phyloP scores from a whole-genome alignment of 2,888 invertebrate genomes.

The Formica aserva region DNA sequence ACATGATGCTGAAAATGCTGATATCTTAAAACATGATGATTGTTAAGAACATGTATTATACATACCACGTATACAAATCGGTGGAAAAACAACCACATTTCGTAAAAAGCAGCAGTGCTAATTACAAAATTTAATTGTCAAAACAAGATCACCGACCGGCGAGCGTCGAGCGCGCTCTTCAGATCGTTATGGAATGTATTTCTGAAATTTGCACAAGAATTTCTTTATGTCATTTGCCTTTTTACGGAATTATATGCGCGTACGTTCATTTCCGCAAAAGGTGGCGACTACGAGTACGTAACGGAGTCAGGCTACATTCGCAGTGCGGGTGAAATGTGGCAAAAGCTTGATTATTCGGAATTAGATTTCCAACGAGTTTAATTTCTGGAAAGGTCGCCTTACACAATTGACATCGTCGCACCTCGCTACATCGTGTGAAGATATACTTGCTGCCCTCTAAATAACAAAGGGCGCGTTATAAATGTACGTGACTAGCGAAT shows the following conservation, averaged over 20 bases:
- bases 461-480: slow-evolving; percentile 48
- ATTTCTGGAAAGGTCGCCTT: slow-evolving; percentile 71
- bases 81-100: neutral
- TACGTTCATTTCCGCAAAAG: slow-evolving; percentile 58
- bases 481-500: slow-evolving; percentile 49
- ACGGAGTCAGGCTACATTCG: slow-evolving; percentile 39
- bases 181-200: slow-evolving; percentile 24
- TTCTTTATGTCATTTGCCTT: slow-evolving; percentile 68
- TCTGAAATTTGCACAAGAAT: slow-evolving; percentile 43
- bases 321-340: slow-evolving; percentile 67
- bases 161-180: neutral
- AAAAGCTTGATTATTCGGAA: slow-evolving; percentile 73
- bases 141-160: slow-evolving; percentile 1
- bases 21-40: neutral
- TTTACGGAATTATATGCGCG: slow-evolving; percentile 63
- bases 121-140: slow-evolving; percentile 45
- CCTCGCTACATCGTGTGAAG: slow-evolving; percentile 41
- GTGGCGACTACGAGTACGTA: slow-evolving; percentile 6
- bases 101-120: slow-evolving; percentile 32
- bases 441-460: slow-evolving; percentile 57
- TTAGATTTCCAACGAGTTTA: slow-evolving; percentile 75
- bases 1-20: neutral
- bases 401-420: slow-evolving; percentile 71
- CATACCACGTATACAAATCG: slow-evolving; percentile 11
- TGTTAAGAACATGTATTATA: slow-evolving; percentile 2